Evolutionary conservation across 23 tunicate genomes (phyloP), one percentile per base, ranked within the genome.

Genomic region (Halocynthia roretzi): DNA sequence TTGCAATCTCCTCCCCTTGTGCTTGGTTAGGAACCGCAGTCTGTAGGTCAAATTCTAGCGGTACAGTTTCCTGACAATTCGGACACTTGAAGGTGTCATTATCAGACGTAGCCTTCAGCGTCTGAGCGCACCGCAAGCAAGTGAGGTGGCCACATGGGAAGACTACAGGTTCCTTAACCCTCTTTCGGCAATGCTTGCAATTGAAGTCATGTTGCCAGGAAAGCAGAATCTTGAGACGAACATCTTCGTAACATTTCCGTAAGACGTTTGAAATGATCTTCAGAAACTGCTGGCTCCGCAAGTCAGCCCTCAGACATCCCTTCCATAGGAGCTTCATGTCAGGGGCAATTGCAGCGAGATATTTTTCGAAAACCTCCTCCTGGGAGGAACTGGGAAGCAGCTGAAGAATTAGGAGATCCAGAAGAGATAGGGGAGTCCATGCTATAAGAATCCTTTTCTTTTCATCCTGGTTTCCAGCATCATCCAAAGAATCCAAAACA

Each of bases 71-170:
- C 40, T 71, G 23, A 40, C 95, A 88, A n/a, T 15, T 68, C 11
- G 87, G 95, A 72, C 95, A 85, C 0, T 52, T 69, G 61, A 19
- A 68, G 8, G 51, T 71, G n/a, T 50, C 61, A 50, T 74, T 60
- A 17, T 54, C 68, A 21, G 73, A 55, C 18, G 75, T 53, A 8
- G 40, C 21, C 4, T 31, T 4, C 1, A 74, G 40, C 9, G 40
- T 5, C 49, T 15, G 50, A 54, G 80, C 64, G 61, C 95, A 88
- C 51, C 23, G 56, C 15, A 66, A 58, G 54, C 95, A 88, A 50
- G 77, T 19, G 60, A 64, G 72, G 54, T 88, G 95, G 11, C 82
- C 67, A 48, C 95, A 88, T 8, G 87, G 81, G 2, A 88, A 68
- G 8, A 11, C 62, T 0, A 78, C 83, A 10, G 95, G 87, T 49